These are phyloP conservation scores for Cardinalis cardinalis DNA, from an alignment of 2,113 vertebrate species.

Conservation along the genomic window DNA sequence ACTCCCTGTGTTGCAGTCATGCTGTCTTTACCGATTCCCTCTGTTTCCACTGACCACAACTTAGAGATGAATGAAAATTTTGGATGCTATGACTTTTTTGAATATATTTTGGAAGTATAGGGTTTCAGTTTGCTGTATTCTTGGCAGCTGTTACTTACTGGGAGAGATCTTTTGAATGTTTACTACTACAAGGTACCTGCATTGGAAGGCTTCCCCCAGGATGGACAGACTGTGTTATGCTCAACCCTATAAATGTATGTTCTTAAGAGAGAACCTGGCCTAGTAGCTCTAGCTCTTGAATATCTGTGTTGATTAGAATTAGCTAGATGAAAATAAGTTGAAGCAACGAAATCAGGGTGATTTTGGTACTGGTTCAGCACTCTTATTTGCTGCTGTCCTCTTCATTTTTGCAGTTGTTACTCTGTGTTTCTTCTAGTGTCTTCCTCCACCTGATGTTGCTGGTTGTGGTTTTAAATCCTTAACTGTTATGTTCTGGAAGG, in stretches of 20 bases:
- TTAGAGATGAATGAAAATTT: neutral
- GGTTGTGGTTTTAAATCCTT: neutral
- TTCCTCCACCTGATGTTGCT: neutral
- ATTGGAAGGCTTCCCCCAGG: neutral
- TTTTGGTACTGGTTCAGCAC: neutral
- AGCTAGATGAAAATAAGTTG: neutral
- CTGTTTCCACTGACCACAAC: neutral
- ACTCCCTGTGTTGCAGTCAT: neutral
- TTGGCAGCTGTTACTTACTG: neutral
- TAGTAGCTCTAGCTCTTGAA: neutral
- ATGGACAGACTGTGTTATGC: neutral
- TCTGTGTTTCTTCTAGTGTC: neutral
- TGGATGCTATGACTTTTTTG: neutral
- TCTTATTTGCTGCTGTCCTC: neutral
- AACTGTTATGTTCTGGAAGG: neutral
- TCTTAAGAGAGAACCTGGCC: neutral
- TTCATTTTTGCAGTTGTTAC: neutral
- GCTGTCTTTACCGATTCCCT: neutral
- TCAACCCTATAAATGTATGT: neutral
- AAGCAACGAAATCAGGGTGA: neutral
- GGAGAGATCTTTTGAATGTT: neutral
- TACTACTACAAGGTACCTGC: neutral
- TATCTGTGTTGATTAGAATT: neutral
- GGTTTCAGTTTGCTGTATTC: neutral
- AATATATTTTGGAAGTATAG: neutral